A percentile compares a stretch with the other conserved stretches of the same genome.
These are phyloP conservation scores for Sussaba pulchella DNA, from an alignment of 2,888 invertebrate species.

Conservation along the genomic window DNA sequence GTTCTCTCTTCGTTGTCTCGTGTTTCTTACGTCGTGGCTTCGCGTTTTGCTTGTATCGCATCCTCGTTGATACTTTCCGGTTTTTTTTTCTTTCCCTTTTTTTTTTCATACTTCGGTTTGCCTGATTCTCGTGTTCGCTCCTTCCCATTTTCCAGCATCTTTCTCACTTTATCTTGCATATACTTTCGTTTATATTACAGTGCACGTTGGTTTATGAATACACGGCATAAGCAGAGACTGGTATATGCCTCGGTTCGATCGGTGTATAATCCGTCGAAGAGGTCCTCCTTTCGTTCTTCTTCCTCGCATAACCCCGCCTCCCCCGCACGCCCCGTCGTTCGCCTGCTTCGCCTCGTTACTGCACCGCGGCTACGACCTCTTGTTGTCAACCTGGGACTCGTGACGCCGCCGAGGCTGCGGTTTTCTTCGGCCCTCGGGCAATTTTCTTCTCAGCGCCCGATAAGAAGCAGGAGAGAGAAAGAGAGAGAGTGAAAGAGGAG, in stretches of 20 bases:
- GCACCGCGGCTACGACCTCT: slow-evolving; percentile 48
- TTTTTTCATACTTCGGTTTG: no score
- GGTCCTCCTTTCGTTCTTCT: slow-evolving; percentile 36
- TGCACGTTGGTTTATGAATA: slow-evolving; percentile 29
- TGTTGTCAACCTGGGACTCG: slow-evolving; percentile 71
- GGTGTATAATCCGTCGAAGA: slow-evolving; percentile 46
- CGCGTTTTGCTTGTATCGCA: slow-evolving; percentile 52
- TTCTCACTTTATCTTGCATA: slow-evolving; percentile 16
- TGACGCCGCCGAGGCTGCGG: slow-evolving; percentile 43
- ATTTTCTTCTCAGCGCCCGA: slow-evolving; percentile 58
- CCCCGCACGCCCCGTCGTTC: slow-evolving; percentile 54
- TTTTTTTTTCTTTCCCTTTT: slow-evolving; percentile 18
- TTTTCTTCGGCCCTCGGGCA: slow-evolving; percentile 61
- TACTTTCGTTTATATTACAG: slow-evolving; percentile 23
- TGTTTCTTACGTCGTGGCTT: slow-evolving; percentile 49
- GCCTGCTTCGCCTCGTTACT: slow-evolving; percentile 55
- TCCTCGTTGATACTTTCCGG: slow-evolving; percentile 46
- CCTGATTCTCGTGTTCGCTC: slow-evolving; percentile 21
- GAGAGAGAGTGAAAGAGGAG: no score
- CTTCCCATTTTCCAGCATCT: slow-evolving; percentile 39
- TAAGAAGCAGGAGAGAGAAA: slow-evolving; percentile 33
- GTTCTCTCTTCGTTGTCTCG: slow-evolving; percentile 47
- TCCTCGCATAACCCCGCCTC: not conserved
- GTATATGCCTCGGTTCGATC: slow-evolving; percentile 45
- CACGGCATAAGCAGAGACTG: slow-evolving; percentile 1